Evolutionary conservation across 2,113 vertebrate species (phyloP).

Genomic region (Mionectes macconnelli): DNA sequence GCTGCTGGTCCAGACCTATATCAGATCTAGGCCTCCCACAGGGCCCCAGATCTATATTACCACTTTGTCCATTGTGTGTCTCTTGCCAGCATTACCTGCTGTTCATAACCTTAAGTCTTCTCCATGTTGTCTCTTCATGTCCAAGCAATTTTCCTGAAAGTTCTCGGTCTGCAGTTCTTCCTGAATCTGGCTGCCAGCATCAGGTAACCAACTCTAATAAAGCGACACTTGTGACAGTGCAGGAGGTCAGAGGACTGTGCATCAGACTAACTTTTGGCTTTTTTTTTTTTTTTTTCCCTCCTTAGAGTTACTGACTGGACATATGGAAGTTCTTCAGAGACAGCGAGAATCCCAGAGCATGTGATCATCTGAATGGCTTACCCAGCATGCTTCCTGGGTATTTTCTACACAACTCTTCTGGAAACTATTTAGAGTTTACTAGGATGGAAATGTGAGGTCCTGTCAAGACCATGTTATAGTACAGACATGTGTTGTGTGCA

Average conservation of each 20-base stretch:
- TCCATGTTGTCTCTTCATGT: neutral
- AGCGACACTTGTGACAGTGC: neutral
- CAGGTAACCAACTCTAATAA: neutral
- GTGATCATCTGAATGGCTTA: neutral
- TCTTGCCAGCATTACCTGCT: neutral
- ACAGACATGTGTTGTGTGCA: conserved; percentile 25
- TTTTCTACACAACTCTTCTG: neutral
- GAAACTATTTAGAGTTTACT: conserved; percentile 52
- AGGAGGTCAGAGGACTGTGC: neutral
- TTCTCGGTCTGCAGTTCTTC: neutral
- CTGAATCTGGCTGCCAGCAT: neutral
- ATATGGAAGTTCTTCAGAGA: conserved; percentile 57
- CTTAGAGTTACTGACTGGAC: neutral
- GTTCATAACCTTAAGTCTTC: neutral
- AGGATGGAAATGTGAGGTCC: conserved; percentile 34
- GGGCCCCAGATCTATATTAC: too few relatives aligned
- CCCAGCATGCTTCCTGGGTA: neutral
- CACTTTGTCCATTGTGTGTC: fast-evolving
- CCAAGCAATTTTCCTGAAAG: neutral
- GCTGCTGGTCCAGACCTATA: neutral
- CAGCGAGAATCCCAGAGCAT: conserved; percentile 6
- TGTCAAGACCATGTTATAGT: conserved; percentile 5
- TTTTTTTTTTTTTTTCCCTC: neutral
- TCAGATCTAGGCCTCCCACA: neutral
- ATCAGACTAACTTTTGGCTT: neutral